phyloP scores from a whole-genome alignment of 2,113 vertebrate species.

The Crocuta crocuta region DNA sequence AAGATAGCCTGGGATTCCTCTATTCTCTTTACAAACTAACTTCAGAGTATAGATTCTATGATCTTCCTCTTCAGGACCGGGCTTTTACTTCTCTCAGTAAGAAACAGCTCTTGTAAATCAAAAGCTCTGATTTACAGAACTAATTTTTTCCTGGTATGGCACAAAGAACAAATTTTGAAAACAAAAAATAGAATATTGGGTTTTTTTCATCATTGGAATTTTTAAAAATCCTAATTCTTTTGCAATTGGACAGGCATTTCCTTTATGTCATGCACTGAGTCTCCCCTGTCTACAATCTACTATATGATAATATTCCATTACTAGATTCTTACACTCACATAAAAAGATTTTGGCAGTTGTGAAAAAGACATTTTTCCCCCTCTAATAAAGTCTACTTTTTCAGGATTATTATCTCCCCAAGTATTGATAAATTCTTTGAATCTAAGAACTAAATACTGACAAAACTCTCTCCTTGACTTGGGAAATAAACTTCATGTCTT shows the following conservation, averaged over 20 bases:
- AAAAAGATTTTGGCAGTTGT: conserved; percentile 18
- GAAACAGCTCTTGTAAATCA: neutral
- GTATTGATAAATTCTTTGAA: conserved; percentile 17
- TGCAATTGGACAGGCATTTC: neutral
- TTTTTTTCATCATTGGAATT: neutral
- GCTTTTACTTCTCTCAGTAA: conserved; percentile 7
- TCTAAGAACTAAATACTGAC: neutral
- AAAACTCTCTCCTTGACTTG: neutral
- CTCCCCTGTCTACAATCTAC: neutral
- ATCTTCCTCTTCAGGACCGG: neutral
- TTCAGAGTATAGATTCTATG: neutral
- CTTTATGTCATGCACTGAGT: neutral
- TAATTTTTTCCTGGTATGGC: neutral
- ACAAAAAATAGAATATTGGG: neutral
- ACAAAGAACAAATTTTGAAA: neutral
- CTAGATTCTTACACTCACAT: conserved; percentile 24
- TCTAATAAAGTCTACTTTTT: neutral
- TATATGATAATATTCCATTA: neutral
- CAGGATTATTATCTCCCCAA: neutral
- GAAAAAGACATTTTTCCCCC: neutral
- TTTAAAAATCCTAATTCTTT: neutral
- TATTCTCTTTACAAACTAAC: neutral
- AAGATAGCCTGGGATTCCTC: neutral
- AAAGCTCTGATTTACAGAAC: conserved; percentile 12
- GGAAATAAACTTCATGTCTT: neutral